A percentile compares a stretch with the other conserved stretches of the same genome.
These are phyloP conservation scores for Crambe crambe DNA, from an alignment of 37 sponge, comb jelly and placozoan genomes.

Conservation along the genomic window DNA sequence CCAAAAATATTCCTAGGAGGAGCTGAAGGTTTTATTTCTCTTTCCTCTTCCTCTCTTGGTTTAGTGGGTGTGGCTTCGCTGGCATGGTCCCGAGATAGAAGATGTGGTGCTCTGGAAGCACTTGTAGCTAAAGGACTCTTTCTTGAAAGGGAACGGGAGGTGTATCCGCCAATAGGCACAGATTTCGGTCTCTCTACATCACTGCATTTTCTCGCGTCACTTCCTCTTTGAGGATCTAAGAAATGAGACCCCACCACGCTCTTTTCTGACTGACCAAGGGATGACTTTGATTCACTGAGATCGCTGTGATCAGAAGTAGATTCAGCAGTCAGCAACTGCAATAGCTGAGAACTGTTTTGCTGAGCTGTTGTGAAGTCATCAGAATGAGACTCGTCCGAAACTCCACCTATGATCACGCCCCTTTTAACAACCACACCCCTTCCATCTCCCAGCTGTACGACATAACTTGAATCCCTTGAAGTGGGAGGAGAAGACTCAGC, in stretches of 20 bases:
- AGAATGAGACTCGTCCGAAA: not conserved
- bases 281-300: not conserved
- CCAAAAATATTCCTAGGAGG: not conserved
- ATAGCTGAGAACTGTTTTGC: not conserved
- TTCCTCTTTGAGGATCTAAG: not conserved
- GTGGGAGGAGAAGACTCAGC: not conserved
- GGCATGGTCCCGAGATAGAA: not conserved
- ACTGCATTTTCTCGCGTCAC: not conserved
- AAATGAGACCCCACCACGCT: not conserved
- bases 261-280: not conserved
- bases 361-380: not conserved
- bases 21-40: not conserved
- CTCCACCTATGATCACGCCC: not conserved
- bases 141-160: not conserved
- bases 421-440: not conserved
- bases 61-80: not conserved
- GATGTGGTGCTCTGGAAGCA: not conserved
- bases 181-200: not conserved
- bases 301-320: not conserved
- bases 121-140: slow-evolving; percentile 2
- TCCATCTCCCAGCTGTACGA: too few relatives aligned
- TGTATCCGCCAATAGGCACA: not conserved
- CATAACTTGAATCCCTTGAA: not conserved
- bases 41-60: not conserved
- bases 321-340: not conserved